Conservation (phyloP, 2,113 vertebrate species). For the Tympanuchus pallidicinctus region DNA sequence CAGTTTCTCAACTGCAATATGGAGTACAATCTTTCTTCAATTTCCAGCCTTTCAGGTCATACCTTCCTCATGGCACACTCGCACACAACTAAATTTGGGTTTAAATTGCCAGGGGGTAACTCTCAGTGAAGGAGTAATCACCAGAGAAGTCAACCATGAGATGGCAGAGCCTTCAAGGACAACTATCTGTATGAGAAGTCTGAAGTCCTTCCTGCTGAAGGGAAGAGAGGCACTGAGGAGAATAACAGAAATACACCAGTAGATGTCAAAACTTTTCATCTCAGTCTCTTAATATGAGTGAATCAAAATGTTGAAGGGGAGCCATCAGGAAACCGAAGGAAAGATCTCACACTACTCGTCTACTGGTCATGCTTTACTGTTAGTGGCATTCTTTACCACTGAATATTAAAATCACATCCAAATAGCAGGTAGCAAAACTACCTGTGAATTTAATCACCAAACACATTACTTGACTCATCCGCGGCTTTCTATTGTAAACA, state of each 20-base stretch:
- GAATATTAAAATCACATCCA: neutral
- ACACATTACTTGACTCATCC: neutral
- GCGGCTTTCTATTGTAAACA: neutral
- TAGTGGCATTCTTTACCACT: neutral
- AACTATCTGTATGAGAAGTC: neutral
- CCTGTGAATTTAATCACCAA: neutral
- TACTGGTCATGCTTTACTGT: neutral
- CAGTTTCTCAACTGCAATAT: neutral
- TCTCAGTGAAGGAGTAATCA: neutral
- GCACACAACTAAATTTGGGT: neutral
- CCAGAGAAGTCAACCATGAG: neutral
- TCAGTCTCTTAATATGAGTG: neutral
- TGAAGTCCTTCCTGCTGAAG: neutral
- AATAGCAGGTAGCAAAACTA: neutral
- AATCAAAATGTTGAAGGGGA: neutral
- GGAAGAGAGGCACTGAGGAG: neutral
- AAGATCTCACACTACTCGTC: neutral
- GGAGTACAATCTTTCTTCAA: neutral
- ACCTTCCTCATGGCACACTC: neutral
- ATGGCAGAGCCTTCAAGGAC: slow-evolving; percentile 8
- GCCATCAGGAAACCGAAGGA: neutral
- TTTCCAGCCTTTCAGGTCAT: neutral
- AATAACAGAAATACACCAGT: neutral
- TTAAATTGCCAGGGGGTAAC: neutral
- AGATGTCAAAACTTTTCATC: neutral